Percentiles rank a stretch among this genome's conserved stretches.
phyloP scores from a whole-genome alignment of 2,888 invertebrate genomes.

The Altica lythri region DNA sequence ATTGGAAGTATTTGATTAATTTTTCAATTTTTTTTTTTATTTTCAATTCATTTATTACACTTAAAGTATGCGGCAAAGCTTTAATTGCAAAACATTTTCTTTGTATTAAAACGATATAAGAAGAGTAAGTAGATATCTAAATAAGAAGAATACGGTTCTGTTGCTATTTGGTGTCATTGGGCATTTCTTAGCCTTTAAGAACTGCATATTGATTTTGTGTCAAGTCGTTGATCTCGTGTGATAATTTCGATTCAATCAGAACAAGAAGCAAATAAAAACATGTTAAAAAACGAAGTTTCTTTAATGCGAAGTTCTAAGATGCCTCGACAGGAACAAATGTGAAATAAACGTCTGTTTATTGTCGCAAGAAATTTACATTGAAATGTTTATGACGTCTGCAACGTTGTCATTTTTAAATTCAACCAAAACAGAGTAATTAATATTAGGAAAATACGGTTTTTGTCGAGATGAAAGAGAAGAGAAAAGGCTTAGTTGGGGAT shows the following conservation, averaged over 20 bases:
- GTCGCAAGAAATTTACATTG: slow-evolving; percentile 18
- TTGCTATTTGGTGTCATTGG: slow-evolving; percentile 9
- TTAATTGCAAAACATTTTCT: too few species aligned
- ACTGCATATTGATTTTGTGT: slow-evolving; percentile 27
- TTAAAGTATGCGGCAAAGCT: too few species aligned
- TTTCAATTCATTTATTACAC: too few species aligned
- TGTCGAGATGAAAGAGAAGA: too few species aligned
- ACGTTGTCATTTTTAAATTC: background rate
- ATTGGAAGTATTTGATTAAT: too few species aligned
- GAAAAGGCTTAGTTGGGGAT: too few species aligned
- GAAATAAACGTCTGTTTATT: slow-evolving; percentile 13
- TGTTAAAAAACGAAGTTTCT: slow-evolving; percentile 14
- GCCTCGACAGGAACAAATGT: slow-evolving; percentile 7
- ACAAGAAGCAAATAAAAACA: slow-evolving; percentile 9
- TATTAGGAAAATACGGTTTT: too few species aligned
- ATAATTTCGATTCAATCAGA: slow-evolving; percentile 33
- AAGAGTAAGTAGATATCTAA: too few species aligned
- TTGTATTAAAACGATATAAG: too few species aligned
- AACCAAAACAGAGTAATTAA: too few species aligned
- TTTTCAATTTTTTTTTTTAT: too few species aligned
- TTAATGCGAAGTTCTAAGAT: slow-evolving; percentile 19
- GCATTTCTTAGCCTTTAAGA: slow-evolving; percentile 26
- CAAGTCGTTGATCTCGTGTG: slow-evolving; percentile 30
- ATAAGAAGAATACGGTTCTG: slow-evolving; percentile 20
- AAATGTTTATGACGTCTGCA: slow-evolving; percentile 12